A percentile compares a stretch with the other conserved stretches of the same genome.
phyloP scores from a whole-genome alignment of 2,113 vertebrate genomes.

The Malurus cyaneus region DNA sequence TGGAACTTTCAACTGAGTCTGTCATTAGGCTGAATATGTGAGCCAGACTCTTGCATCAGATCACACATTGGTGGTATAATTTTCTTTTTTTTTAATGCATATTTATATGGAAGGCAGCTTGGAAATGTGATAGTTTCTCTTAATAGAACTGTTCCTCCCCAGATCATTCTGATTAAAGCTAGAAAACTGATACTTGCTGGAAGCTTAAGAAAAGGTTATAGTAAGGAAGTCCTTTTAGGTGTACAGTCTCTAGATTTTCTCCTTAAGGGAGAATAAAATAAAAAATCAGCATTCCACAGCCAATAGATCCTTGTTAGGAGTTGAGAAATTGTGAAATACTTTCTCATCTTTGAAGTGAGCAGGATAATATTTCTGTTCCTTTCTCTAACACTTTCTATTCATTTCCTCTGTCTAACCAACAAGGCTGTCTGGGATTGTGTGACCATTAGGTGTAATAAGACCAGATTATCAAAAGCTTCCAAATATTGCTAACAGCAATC shows the following conservation, averaged over 20 bases:
- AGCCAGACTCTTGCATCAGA: background rate
- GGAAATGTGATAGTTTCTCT: background rate
- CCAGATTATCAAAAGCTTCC: background rate
- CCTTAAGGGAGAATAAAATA: background rate
- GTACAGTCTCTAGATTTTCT: background rate
- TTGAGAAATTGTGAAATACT: background rate
- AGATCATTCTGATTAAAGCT: background rate
- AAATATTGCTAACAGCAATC: background rate
- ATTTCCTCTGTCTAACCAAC: background rate
- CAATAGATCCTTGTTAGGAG: background rate
- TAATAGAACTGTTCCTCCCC: background rate
- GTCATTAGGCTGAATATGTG: background rate
- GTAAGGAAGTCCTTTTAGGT: background rate
- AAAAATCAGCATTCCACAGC: background rate
- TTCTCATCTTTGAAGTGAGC: background rate
- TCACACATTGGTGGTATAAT: accelerated
- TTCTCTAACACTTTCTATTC: background rate
- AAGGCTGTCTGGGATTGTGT: background rate
- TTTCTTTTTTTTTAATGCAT: background rate
- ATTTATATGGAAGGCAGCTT: background rate
- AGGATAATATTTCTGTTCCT: background rate
- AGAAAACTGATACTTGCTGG: background rate
- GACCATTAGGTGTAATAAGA: background rate
- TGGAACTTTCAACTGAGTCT: background rate
- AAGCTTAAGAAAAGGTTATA: background rate